Evolutionary conservation across 2,113 vertebrate species (phyloP).

Genomic region (Xiphias gladius): DNA sequence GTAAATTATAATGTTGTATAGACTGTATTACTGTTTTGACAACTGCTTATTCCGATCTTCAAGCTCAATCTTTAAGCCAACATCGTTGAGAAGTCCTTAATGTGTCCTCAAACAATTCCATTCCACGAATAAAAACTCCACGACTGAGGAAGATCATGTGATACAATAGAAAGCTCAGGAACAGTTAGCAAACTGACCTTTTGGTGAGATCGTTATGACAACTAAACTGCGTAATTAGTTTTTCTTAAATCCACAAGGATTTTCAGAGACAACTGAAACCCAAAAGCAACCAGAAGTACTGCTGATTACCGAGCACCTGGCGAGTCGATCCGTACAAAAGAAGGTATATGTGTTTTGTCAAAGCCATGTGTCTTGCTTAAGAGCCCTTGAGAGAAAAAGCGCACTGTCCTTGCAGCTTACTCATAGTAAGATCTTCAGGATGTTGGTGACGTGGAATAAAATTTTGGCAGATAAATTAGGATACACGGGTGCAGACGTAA

Average conservation of each 20-base stretch:
- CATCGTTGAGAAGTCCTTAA: too few species aligned
- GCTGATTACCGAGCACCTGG: slow-evolving; percentile 20
- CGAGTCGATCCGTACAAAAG: slow-evolving; percentile 19
- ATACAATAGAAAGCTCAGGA: too few species aligned
- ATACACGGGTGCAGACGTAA: not conserved
- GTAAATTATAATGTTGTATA: too few species aligned
- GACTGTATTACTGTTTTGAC: too few species aligned
- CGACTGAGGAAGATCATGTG: not conserved
- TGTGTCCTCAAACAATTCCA: too few species aligned
- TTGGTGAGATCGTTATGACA: not conserved
- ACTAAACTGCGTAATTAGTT: too few species aligned
- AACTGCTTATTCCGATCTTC: not conserved
- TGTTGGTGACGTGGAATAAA: slow-evolving; percentile 4
- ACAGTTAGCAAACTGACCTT: not conserved
- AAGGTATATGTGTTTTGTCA: slow-evolving; percentile 10
- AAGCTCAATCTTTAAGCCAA: too few species aligned
- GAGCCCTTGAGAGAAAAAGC: slow-evolving; percentile 31
- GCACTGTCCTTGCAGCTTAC: slow-evolving; percentile 19
- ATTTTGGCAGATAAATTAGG: not conserved
- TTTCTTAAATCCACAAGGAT: not conserved
- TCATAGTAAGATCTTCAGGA: not conserved
- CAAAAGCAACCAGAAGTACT: not conserved
- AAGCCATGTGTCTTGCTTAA: slow-evolving; percentile 10
- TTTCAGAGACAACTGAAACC: not conserved
- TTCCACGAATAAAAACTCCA: not conserved